Evolutionary conservation across 2,888 invertebrate genomes (phyloP), one percentile per base, ranked within the genome.

Genomic region (Pomacea canaliculata): DNA sequence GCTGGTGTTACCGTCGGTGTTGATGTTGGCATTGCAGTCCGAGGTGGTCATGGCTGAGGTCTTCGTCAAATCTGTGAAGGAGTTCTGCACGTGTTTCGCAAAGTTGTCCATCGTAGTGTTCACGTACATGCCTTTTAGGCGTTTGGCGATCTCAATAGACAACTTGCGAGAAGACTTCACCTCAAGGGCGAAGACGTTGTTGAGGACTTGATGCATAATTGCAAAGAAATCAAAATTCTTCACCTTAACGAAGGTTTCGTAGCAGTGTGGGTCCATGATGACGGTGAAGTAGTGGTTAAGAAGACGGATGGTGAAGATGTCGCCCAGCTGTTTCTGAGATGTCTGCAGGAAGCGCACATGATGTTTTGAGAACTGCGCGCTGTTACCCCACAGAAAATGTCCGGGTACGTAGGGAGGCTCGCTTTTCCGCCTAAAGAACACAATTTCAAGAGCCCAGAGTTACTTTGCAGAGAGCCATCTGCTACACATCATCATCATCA

Each of bases 211-310:
- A 60, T 86, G 84, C 81, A 90, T 90, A 75, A 91, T 90, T 18
- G 86, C 84, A 80, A 89, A 89, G 80, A 91, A 91, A 82, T 91
- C 90, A 82, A 91, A 91, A 78, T 84, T 87, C 79, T 84, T 87
- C 80, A 90, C 89, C 60, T 86, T 86, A 76, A 85, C 84, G 76
- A 91, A 81, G 27, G 81, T 80, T 69, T 91, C 90, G 78, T 87
- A 88, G 46, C 85, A 83, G 82, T 90, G 90, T 8, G 89, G 88
- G 77, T 91, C 90, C 81, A 85, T 86, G 48, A 91, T 82, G 77
- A 91, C 85, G 37, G 90, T 90, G 66, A 90, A 80, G 81, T 88
- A 84, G 78, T 90, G 89, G 81, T 91, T 87, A 56, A 91, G 80
- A n/a, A 91, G 84, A 0, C 90, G 86, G 70, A 91, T 86, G 19